phyloP scores from a whole-genome alignment of 2,797 vertebrate genomes.

The Danio choprae region DNA sequence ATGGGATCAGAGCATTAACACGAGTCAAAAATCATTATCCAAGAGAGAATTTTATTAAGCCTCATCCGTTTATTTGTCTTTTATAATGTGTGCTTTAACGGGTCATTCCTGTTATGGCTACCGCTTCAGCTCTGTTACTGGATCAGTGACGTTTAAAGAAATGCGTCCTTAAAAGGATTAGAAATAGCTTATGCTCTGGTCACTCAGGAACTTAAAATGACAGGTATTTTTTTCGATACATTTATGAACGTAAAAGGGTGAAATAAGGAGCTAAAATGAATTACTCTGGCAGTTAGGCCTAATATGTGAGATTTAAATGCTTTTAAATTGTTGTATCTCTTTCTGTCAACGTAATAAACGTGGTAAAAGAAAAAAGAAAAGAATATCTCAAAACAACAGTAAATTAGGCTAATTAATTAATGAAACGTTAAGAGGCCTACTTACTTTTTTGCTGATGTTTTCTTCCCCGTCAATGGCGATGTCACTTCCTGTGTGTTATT shows the following conservation, averaged over 20 bases:
- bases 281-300: not conserved
- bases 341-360: not conserved
- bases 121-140: not conserved
- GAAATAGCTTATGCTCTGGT: not conserved
- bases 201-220: not conserved
- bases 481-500: not conserved
- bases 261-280: not conserved
- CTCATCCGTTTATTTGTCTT: slow-evolving; percentile 1
- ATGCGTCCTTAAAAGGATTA: not conserved
- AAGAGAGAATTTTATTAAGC: not conserved
- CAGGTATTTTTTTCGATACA: no score
- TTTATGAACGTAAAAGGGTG: not conserved
- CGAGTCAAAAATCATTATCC: slow-evolving; percentile 32
- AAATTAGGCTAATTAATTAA: no score
- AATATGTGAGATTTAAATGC: no score
- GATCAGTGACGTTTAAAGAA: not conserved
- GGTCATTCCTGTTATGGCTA: not conserved
- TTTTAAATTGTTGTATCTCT: no score
- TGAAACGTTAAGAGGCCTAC: not conserved
- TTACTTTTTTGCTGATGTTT: not conserved
- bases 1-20: slow-evolving; percentile 35
- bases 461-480: not conserved
- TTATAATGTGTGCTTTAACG: not conserved
- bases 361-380: not conserved
- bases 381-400: not conserved